phyloP scores from a whole-genome alignment of 1,140 invertebrate genomes.

The Episyrphus balteatus region DNA sequence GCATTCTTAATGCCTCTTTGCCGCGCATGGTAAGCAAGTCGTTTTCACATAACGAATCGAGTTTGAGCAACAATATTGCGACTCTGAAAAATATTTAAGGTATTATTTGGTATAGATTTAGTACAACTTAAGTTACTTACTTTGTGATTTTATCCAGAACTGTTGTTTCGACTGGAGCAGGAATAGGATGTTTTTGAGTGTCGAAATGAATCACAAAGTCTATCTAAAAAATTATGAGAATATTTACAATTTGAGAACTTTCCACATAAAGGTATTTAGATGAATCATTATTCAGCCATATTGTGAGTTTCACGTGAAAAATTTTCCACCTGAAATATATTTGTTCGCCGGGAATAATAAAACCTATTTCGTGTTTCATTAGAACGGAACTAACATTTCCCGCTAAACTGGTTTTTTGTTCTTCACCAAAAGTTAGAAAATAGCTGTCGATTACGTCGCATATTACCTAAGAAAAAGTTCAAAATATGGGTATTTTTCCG shows the following conservation, averaged over 20 bases:
- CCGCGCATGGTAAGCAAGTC: conserved; percentile 36
- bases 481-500: too few relatives aligned
- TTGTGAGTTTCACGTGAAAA: too few relatives aligned
- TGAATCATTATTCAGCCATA: too few relatives aligned
- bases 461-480: too few relatives aligned
- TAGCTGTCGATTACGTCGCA: too few relatives aligned
- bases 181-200: conserved; percentile 16
- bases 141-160: conserved; percentile 32
- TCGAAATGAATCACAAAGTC: conserved; percentile 36
- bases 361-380: too few relatives aligned
- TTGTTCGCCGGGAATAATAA: too few relatives aligned
- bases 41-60: conserved; percentile 35
- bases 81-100: conserved; percentile 20
- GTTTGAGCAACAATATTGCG: conserved; percentile 33
- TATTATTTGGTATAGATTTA: not conserved
- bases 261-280: not conserved
- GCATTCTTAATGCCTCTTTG: conserved; percentile 35
- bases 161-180: conserved; percentile 17
- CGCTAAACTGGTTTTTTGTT: too few relatives aligned
- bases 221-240: conserved; percentile 12
- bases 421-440: too few relatives aligned
- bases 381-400: too few relatives aligned
- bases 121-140: conserved; percentile 6
- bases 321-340: too few relatives aligned
- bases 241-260: too few relatives aligned